These are phyloP conservation scores for Emydura subglobosa DNA, from an alignment of 2,113 vertebrate species.

Conservation along the genomic window DNA sequence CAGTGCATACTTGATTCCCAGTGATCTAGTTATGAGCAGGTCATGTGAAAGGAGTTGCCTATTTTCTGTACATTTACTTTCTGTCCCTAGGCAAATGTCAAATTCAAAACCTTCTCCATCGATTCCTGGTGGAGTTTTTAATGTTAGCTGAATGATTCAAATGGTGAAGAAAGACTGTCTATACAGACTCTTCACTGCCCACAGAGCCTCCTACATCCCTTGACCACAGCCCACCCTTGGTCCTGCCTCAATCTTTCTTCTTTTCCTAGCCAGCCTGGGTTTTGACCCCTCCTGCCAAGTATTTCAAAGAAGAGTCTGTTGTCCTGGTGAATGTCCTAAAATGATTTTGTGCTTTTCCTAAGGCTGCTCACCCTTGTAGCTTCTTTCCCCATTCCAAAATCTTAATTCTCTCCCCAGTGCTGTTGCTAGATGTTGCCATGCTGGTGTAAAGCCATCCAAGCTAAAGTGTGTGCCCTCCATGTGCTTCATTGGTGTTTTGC, in stretches of 20 bases:
- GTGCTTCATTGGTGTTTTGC: fast-evolving
- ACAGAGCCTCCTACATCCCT: background rate
- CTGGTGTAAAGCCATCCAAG: background rate
- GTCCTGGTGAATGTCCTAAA: background rate
- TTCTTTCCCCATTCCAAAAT: background rate
- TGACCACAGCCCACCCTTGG: background rate
- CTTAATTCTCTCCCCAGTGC: background rate
- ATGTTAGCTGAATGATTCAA: background rate
- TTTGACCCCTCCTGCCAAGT: background rate
- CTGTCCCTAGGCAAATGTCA: background rate
- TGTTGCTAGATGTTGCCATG: background rate
- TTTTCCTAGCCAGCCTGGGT: background rate
- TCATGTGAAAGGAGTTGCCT: background rate
- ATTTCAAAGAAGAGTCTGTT: background rate
- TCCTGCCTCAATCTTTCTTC: background rate
- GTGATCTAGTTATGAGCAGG: background rate
- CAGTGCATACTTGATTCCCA: background rate
- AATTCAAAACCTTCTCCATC: background rate
- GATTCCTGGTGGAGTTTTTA: background rate
- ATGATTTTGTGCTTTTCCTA: background rate
- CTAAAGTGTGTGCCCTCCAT: background rate
- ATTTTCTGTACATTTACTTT: background rate
- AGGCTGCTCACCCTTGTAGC: background rate
- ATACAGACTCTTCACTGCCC: background rate
- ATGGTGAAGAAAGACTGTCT: background rate